Evolutionary conservation across 2,113 vertebrate genomes (phyloP), one percentile per base, ranked within the genome.

Genomic region (Chamaetylas fuelleborni): DNA sequence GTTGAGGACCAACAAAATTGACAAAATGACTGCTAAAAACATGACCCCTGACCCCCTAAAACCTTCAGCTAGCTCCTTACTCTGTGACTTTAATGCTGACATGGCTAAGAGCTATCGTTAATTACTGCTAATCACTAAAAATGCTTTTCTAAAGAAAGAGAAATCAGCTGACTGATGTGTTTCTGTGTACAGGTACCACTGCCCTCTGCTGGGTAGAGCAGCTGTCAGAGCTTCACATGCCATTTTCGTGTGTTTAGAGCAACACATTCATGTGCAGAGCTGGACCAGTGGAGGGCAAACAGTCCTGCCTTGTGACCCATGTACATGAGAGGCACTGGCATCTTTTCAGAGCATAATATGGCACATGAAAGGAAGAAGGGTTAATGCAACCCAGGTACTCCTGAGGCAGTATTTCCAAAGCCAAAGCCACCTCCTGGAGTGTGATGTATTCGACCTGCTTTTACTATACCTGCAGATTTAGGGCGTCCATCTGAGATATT

Each of bases 401-500:
- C 95, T 92, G 93, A 92, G 89, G 83, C 58, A 95, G 77, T 81
- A 92, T 42, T 93, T 95, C 93, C 92, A 96, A 94, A 94, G 91
- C 64, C 86, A 94, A 94, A 92, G 87, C 93, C 80, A 96, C 92
- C 88, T 93, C 91, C 91, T 88, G 95, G 94, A 96, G 77, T 85
- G 77, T 33, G 90, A 78, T 65, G 95, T 23, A 86, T 54, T 95
- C 8, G 24, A 95, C 94, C 90, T 93, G 93, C 93, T 96, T 91
- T 96, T 94, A 94, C 98, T 98, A 77, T 98, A 99, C 98, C 99
- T 99, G 98, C 94, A 96, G 98, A 98, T 96, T 98, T 99, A 93
- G 97, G 98, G 88, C 98, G 98, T 96, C 98, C 98, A 88, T 99
- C 99, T 83, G 98, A 98, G 96, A 98, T 95, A 90, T 97, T 98